A percentile compares a stretch with the other conserved stretches of the same genome.
Evolutionary conservation across 2,888 invertebrate genomes (phyloP).

Genomic region (Tetranychus piercei): DNA sequence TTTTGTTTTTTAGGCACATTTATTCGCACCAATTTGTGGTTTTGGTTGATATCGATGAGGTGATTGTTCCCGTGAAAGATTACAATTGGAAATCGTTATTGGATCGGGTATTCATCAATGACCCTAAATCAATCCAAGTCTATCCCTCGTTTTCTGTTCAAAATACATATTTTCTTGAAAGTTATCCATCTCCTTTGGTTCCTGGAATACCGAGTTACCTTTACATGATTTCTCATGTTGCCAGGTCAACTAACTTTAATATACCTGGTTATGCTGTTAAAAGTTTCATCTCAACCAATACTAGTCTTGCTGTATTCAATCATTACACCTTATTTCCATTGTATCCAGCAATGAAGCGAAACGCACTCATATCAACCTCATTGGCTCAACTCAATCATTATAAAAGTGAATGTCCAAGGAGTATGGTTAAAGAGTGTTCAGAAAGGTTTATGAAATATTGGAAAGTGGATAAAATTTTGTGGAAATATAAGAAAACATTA

Average conservation of each 20-base stretch:
- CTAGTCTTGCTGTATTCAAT: constrained; percentile 51
- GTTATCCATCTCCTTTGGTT: neutral
- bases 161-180: constrained; percentile 46
- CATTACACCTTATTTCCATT: constrained; percentile 49
- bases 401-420: constrained; percentile 36
- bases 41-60: constrained; percentile 80
- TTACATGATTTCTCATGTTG: constrained; percentile 38
- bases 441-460: constrained; percentile 24
- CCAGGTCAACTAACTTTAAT: constrained; percentile 43
- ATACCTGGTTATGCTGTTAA: constrained; percentile 49
- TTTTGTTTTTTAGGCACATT: constrained; percentile 71
- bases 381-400: constrained; percentile 51
- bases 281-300: constrained; percentile 48
- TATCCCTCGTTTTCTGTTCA: constrained; percentile 42
- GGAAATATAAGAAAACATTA: constrained; percentile 22
- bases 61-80: constrained; percentile 50
- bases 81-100: constrained; percentile 53
- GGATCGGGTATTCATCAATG: constrained; percentile 39
- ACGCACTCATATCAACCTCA: constrained; percentile 42
- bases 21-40: constrained; percentile 73
- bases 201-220: constrained; percentile 26
- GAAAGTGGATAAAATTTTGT: constrained; percentile 20
- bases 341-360: constrained; percentile 38
- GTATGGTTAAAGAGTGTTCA: constrained; percentile 25
- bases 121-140: constrained; percentile 31